Conservation (phyloP, 1,140 invertebrate genomes). For the Pantala flavescens region DNA sequence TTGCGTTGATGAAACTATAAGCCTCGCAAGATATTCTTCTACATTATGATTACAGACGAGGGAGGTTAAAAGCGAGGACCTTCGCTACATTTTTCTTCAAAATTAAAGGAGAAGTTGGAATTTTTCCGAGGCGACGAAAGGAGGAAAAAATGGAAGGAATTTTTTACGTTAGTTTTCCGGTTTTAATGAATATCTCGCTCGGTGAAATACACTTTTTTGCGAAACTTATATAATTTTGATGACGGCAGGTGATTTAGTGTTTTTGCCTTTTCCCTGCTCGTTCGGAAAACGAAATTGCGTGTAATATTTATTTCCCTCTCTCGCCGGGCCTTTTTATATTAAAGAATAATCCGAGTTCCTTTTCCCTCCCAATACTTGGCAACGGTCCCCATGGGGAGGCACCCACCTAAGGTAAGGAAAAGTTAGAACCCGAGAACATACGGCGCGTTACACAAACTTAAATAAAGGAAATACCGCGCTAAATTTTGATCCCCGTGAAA, state of each 20-base stretch:
- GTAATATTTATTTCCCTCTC: constrained; percentile 4
- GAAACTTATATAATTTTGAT: constrained; percentile 11
- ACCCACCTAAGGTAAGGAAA: no score
- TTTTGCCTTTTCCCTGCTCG: not conserved
- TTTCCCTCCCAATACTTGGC: not conserved
- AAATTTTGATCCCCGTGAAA: no score
- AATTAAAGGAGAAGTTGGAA: not conserved
- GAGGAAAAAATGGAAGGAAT: not conserved
- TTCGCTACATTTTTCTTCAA: not conserved
- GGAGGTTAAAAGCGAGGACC: not conserved
- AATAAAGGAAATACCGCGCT: no score
- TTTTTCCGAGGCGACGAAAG: not conserved
- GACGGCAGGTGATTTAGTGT: not conserved
- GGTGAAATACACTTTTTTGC: not conserved
- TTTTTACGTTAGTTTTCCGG: not conserved
- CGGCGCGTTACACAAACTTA: no score
- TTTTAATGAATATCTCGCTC: constrained; percentile 4
- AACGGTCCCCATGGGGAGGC: not conserved
- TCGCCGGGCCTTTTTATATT: not conserved
- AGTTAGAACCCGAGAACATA: no score
- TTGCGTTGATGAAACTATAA: no score
- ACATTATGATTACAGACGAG: no score
- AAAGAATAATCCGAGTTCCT: not conserved
- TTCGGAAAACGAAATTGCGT: not conserved
- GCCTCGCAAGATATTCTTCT: no score